A percentile compares a stretch with the other conserved stretches of the same genome.
Conservation (phyloP, 2,888 invertebrate genomes). For the Drosophila monieri region DNA sequence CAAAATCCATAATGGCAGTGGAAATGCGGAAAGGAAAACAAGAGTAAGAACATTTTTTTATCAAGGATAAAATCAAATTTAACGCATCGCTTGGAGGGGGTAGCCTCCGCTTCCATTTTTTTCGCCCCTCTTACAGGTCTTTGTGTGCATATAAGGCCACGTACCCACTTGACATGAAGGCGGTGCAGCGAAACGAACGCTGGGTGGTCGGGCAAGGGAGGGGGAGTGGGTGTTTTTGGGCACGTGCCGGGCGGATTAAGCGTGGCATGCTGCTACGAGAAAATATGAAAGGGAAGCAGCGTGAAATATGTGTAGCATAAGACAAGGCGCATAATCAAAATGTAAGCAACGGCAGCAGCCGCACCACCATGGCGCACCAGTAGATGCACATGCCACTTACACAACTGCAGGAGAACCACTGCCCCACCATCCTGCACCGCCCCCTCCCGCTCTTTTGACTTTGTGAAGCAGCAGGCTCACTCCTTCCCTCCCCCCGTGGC, state of each 20-base stretch:
- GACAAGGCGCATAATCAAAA: conserved; percentile 72
- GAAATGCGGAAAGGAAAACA: conserved; percentile 19
- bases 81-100: conserved; percentile 67
- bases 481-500: not conserved
- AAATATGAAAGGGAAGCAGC: conserved; percentile 55
- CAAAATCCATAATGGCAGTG: conserved; percentile 47
- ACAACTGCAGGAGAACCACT: conserved; percentile 19
- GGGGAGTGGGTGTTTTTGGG: conserved; percentile 8
- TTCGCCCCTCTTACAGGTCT: not conserved
- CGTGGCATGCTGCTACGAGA: conserved; percentile 45
- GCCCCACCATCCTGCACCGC: not conserved
- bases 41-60: conserved; percentile 43
- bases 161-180: conserved; percentile 72
- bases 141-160: conserved; percentile 64
- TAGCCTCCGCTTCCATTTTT: not conserved
- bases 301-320: conserved; percentile 67
- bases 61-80: conserved; percentile 77
- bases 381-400: conserved; percentile 44
- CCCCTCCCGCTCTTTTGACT: conserved; percentile 1
- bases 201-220: conserved; percentile 1
- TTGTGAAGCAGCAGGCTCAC: conserved; percentile 21
- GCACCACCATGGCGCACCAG: conserved; percentile 2
- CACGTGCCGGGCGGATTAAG: conserved; percentile 67
- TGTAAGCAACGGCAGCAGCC: conserved; percentile 40
- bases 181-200: conserved; percentile 47